Evolutionary conservation across 2,888 invertebrate species (phyloP), one percentile per base, ranked within the genome.

Genomic region (Keiferia lycopersicella): DNA sequence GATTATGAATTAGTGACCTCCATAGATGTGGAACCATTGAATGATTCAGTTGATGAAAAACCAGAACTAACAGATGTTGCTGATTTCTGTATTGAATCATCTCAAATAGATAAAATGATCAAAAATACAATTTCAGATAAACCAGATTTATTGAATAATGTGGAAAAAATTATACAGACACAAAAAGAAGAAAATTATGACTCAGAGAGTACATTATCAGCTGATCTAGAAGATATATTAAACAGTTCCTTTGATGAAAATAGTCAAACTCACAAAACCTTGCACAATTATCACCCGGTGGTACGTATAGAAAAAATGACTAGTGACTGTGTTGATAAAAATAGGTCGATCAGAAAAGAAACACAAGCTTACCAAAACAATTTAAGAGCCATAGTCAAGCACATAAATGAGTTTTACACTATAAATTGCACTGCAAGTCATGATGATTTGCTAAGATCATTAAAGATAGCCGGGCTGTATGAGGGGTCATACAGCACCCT

Each of bases 401-500:
- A 56, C 8, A 56, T 56, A 14, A 56, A 56, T 16, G 16, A 34
- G n/a, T 56, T 56, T 26, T 56, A 56, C 16, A 10, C 10, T 56
- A 8, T 8, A 8, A 34, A 56, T n/a, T 8, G 16, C 2, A 56
- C 8, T 16, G 41, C 45, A 45, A 45, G 38, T 22, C 14, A 45
- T 3, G n/a, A 22, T n/a, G 45, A 60, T 26, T 45, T 60, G 16
- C n/a, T 60, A 11, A 26, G 6, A n/a, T 41, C 45, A 4, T 14
- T 60, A 45, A 22, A 22, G 26, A 0, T 8, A 41, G 26, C 45
- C 10, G 41, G 41, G 1, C 14, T 41, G 14, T 60, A 39, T 45
- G n/a, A 58, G 12, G 58, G 58, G 12, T 39, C 39, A 18, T 39
- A 39, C 14, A 39, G 39, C 18, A 20, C 20, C 11, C 39, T 58